These are phyloP conservation scores for Menidia menidia DNA, from an alignment of 2,797 vertebrate species.

Conservation along the genomic window DNA sequence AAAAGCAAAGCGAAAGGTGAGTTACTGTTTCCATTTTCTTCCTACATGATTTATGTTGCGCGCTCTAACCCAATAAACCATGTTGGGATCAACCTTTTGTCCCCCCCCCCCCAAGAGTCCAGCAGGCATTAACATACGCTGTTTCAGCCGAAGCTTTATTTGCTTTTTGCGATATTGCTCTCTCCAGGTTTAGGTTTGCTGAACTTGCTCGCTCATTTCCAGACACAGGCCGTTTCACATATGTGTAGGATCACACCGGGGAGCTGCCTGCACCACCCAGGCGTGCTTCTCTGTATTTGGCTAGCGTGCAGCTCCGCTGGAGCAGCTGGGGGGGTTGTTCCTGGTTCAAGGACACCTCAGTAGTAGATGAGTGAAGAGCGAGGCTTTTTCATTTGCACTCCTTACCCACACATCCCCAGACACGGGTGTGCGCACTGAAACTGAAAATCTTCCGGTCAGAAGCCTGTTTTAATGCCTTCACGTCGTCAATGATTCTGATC, in stretches of 20 bases:
- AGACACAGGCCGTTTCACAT: conserved; percentile 51
- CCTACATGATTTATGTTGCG: conserved; percentile 82
- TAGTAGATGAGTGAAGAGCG: conserved; percentile 41
- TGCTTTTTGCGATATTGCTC: conserved; percentile 43
- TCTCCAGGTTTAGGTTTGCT: conserved; percentile 28
- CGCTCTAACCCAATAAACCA: conserved; percentile 80
- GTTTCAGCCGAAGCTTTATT: conserved; percentile 53
- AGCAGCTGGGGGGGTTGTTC: conserved; percentile 59
- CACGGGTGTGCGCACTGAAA: conserved; percentile 33
- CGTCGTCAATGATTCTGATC: conserved; percentile 18
- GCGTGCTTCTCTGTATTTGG: conserved; percentile 50
- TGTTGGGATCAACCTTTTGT: conserved; percentile 76
- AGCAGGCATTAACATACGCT: conserved; percentile 76
- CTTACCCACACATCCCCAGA: conserved; percentile 41
- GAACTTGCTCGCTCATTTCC: conserved; percentile 34
- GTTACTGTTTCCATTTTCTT: conserved; percentile 86
- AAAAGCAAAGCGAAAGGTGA: conserved; percentile 98
- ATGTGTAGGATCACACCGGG: conserved; percentile 61
- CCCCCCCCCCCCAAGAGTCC: conserved; percentile 68
- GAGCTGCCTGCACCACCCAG: conserved; percentile 46
- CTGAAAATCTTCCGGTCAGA: conserved; percentile 28
- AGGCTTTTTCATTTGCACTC: conserved; percentile 51
- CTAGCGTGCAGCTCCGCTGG: conserved; percentile 59
- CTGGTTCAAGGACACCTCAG: conserved; percentile 71
- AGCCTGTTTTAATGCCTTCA: conserved; percentile 6